These are phyloP conservation scores for Pyrocoelia pectoralis DNA, from an alignment of 2,888 invertebrate genomes.

Conservation along the genomic window DNA sequence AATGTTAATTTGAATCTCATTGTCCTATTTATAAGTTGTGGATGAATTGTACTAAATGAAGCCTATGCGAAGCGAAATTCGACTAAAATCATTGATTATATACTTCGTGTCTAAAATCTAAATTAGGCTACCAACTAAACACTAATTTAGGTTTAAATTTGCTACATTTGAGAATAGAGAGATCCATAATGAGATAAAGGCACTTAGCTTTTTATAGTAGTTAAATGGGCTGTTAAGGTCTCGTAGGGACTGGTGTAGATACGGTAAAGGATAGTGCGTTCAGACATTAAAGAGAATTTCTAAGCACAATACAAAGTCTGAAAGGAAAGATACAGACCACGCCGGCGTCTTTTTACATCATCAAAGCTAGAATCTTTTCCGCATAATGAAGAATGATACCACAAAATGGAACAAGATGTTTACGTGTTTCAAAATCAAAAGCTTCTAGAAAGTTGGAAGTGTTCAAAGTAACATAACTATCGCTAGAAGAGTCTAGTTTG, in stretches of 20 bases:
- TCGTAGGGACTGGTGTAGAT: slow-evolving; percentile 18
- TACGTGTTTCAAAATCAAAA: slow-evolving; percentile 34
- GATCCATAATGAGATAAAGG: slow-evolving; percentile 21
- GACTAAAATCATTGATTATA: too few relatives aligned
- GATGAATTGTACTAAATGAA: too few relatives aligned
- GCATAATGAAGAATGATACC: slow-evolving; percentile 43
- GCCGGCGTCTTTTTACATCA: slow-evolving; percentile 29
- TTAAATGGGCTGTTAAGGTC: slow-evolving; percentile 27
- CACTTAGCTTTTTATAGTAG: slow-evolving; percentile 24
- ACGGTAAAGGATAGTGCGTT: slow-evolving; percentile 31
- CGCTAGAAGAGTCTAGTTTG: slow-evolving; percentile 12
- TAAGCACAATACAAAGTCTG: slow-evolving; percentile 32
- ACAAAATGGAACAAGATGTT: slow-evolving; percentile 41
- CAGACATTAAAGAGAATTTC: slow-evolving; percentile 35
- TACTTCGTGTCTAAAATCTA: too few relatives aligned
- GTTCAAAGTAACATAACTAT: slow-evolving; percentile 25
- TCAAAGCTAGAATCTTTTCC: slow-evolving; percentile 35
- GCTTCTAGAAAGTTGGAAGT: slow-evolving; percentile 27
- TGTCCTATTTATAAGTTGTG: too few relatives aligned
- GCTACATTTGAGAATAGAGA: not conserved
- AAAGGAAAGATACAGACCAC: slow-evolving; percentile 31
- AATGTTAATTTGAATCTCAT: too few relatives aligned
- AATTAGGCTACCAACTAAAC: not conserved
- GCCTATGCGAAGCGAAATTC: too few relatives aligned
- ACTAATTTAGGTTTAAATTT: not conserved